Base-by-base conservation (phyloP, 2,113 vertebrate species). In the Rutilus rutilus region DNA sequence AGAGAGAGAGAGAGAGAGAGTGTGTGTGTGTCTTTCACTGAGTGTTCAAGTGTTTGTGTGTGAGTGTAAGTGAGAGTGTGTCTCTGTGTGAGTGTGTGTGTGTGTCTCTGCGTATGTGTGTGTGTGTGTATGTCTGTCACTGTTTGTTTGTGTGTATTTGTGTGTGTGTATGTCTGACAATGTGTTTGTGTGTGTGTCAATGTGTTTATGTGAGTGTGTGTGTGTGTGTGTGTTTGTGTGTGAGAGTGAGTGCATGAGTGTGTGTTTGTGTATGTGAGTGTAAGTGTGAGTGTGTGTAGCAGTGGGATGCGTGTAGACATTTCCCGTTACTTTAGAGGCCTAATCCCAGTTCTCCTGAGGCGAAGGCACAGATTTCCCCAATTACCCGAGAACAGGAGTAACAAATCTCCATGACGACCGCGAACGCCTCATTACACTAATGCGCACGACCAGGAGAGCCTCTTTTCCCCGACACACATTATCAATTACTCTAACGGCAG, bases 401-500 rank as follows among this genome's bases (percentile, higher is more conserved):
- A 39, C 57, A 82, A 57, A 79, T 88, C 86, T 88, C 86, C 87
- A 84, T 84, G 86, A 36, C 79, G 86, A 87, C 86, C 27, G 19
- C 21, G 59, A 84, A 80, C 82, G 81, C 71, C 84, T 86, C 87
- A 88, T 87, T 86, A 87, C 78, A 86, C 87, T 87, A 84, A 89
- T 74, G 76, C 62, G 80, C 59, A 87, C 79, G 69, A 60, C 84
- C 75, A 71, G 78, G 69, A 57, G 64, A 64, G 78, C 73, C 50
- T 52, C 80, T 76, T 23, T 45, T 12, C 27, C 27, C 15, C 17
- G 25, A 19, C 21, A 80, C 57, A 69, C 19, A 15, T 67, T 15
- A 84, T 84, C 78, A 80, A 86, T 86, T 80, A 69, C 27, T 82
- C 78, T 45, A 67, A 79, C 39, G 17, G 14, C 36, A 36, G 42